Evolutionary conservation across 2,113 vertebrate species (phyloP), one percentile per base, ranked within the genome.

Genomic region (Xiphorhynchus elegans): DNA sequence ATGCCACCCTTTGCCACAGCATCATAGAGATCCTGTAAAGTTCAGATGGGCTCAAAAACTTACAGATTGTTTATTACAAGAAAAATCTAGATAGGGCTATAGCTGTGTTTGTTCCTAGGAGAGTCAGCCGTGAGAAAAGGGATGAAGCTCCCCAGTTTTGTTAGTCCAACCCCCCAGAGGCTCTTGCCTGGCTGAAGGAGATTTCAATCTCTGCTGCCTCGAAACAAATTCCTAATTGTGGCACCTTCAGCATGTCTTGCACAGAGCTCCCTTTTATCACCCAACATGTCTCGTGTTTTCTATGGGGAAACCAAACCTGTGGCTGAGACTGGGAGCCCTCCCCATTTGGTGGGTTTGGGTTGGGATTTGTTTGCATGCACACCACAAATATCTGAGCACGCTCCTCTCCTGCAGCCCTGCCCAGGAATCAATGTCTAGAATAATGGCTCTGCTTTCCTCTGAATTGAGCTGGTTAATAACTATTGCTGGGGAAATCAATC

Each of bases 401-500:
- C 92, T 97, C 40, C 91, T 94, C 84, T 96, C 70, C 93, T 87
- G 91, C 96, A 96, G 80, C 84, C 92, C 96, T 97, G 82, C 92
- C 97, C 96, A 97, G 97, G 98, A 98, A 99, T 99, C 99, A 98
- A 99, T 99, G 98, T 96, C 97, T 98, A 98, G 98, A 99, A 98
- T 99, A 98, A 99, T 99, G 98, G 98, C 95, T 97, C 97, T 98
- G 98, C 98, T 98, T 98, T 98, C 97, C 96, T 98, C 96, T 98
- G 98, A 98, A 98, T 98, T 98, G 98, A 98, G 98, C 98, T 99
- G 98, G 98, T 99, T 99, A 99, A 99, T 99, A 98, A 99, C 98
- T 98, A 97, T 98, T 98, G 98, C 98, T 98, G 98, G 97, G 96
- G 98, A 98, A 98, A 99, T 99, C 99, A 99, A 99, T 99, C 98